Conservation (phyloP, 2,113 vertebrate species). For the Corythoichthys haematopterus region DNA sequence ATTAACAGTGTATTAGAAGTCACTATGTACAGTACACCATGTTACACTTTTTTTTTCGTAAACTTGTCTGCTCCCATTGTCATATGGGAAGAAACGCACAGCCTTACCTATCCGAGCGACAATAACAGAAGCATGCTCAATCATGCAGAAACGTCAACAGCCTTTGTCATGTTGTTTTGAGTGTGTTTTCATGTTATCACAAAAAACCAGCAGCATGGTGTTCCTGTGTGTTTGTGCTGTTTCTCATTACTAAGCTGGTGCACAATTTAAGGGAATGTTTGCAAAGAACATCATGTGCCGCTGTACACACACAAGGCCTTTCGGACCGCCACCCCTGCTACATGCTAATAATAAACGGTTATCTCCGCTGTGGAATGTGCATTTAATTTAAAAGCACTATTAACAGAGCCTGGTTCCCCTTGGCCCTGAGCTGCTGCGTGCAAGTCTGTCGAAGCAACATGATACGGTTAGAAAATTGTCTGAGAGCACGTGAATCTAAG, state of each 20-base stretch:
- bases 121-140: constrained; percentile 31
- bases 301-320: constrained; percentile 11
- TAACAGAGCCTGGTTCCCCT: constrained; percentile 18
- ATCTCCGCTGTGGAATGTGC: constrained; percentile 45
- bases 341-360: constrained; percentile 49
- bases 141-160: constrained; percentile 43
- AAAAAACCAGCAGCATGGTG: constrained; percentile 27
- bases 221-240: constrained; percentile 18
- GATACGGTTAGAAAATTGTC: constrained; percentile 25
- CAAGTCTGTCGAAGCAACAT: constrained; percentile 21
- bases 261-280: constrained; percentile 9
- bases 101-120: constrained; percentile 31
- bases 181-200: constrained; percentile 21
- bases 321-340: constrained; percentile 17
- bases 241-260: constrained; percentile 14
- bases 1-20: constrained; percentile 37
- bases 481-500: constrained; percentile 37
- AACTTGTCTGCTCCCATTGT: constrained; percentile 19
- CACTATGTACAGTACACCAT: constrained; percentile 7
- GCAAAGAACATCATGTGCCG: constrained; percentile 19
- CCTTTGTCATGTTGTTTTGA: constrained; percentile 23
- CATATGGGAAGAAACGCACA: constrained; percentile 23
- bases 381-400: constrained; percentile 47
- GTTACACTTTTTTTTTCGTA: constrained; percentile 20
- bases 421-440: constrained; percentile 25